A percentile compares a stretch with the other conserved stretches of the same genome.
Conservation (phyloP, 2,888 invertebrate species). For the Macrosiphum euphorbiae region DNA sequence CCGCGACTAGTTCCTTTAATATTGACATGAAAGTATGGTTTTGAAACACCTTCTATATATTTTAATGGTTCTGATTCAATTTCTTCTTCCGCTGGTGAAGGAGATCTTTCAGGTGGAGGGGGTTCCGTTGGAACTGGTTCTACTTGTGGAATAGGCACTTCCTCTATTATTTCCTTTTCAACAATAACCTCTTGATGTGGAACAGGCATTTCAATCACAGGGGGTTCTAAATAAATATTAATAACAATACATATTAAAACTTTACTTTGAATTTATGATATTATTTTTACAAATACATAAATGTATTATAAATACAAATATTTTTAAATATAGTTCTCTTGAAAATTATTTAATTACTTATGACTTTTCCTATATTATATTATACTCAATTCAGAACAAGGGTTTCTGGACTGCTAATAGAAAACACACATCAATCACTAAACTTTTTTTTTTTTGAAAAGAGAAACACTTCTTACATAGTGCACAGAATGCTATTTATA, state of each 20-base stretch:
- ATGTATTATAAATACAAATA: no score
- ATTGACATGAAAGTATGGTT: conserved; percentile 65
- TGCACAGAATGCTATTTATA: no score
- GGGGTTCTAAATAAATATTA: conserved; percentile 11
- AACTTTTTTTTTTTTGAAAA: no score
- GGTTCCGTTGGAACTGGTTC: conserved; percentile 31
- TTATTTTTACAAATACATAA: no score
- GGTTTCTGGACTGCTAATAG: no score
- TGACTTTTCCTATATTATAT: no score
- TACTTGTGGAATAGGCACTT: conserved; percentile 31
- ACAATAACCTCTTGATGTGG: background rate
- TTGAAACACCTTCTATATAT: conserved; percentile 65
- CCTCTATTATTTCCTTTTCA: conserved; percentile 39
- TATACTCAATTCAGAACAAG: background rate
- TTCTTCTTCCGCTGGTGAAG: conserved; percentile 60
- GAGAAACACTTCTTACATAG: no score
- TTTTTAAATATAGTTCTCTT: background rate
- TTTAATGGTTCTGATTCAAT: conserved; percentile 65
- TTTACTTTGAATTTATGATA: background rate
- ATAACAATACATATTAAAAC: background rate
- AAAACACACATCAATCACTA: no score
- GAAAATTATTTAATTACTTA: background rate
- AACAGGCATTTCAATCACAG: conserved; percentile 47
- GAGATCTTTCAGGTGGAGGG: conserved; percentile 63
- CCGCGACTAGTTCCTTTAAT: conserved; percentile 74